These are phyloP conservation scores for Drymonia ruficornis DNA, from an alignment of 2,888 invertebrate species.

Conservation along the genomic window DNA sequence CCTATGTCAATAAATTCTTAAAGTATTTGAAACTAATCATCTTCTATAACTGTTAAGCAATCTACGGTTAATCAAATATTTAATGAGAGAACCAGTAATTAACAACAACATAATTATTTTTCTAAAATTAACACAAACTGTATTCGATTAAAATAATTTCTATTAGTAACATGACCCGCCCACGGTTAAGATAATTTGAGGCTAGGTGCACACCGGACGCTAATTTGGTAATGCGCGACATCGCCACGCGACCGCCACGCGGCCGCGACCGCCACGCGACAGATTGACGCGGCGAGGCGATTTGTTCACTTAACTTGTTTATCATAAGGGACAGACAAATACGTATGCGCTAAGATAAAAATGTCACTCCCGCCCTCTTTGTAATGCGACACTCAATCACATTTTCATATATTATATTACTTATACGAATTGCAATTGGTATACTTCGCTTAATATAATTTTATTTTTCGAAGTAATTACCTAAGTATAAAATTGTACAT, in stretches of 20 bases:
- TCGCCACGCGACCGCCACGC: conserved; percentile 64
- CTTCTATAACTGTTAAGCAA: background rate
- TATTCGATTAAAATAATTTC: conserved; percentile 22
- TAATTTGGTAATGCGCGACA: conserved; percentile 79
- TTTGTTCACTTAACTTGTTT: conserved; percentile 80
- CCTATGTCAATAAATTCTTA: too few species aligned
- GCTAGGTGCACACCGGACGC: conserved; percentile 69
- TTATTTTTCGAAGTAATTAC: background rate
- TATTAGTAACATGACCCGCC: conserved; percentile 59
- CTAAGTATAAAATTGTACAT: too few species aligned
- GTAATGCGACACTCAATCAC: conserved; percentile 52
- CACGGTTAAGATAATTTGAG: conserved; percentile 64
- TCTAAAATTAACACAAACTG: conserved; percentile 11
- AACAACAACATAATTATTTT: background rate
- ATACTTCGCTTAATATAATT: conserved; percentile 16
- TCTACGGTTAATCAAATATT: background rate
- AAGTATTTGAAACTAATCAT: background rate
- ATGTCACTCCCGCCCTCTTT: conserved; percentile 49
- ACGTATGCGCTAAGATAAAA: conserved; percentile 54
- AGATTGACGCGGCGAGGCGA: conserved; percentile 68
- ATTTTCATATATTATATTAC: conserved; percentile 32
- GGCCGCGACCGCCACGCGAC: conserved; percentile 67
- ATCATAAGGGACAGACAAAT: conserved; percentile 64
- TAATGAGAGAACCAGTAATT: background rate
- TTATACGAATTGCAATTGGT: conserved; percentile 23